phyloP scores from a whole-genome alignment of 2,888 invertebrate species.

The Allacma fusca region DNA sequence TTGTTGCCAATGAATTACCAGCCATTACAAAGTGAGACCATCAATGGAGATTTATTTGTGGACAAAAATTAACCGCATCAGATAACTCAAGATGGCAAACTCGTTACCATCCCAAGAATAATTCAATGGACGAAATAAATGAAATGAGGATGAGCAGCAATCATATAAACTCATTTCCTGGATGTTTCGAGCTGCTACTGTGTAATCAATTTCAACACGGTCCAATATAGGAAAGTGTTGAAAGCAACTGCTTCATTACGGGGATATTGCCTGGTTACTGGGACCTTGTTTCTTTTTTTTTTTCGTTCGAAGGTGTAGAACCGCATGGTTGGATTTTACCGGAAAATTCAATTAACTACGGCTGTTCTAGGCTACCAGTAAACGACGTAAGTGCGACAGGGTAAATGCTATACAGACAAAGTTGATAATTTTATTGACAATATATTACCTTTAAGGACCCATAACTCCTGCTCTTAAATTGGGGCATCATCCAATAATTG shows the following conservation, averaged over 20 bases:
- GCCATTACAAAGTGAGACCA: conserved; percentile 7
- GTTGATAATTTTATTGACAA: conserved; percentile 9
- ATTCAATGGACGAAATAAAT: conserved; percentile 3
- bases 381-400: not conserved
- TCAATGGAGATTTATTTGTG: conserved; percentile 12
- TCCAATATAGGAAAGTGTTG: not conserved
- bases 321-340: conserved; percentile 3
- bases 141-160: conserved; percentile 8
- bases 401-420: not conserved
- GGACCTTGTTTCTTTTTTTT: no score
- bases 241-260: not conserved
- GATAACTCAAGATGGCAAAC: conserved; percentile 12
- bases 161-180: conserved; percentile 12
- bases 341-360: conserved; percentile 7
- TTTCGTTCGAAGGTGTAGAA: not conserved
- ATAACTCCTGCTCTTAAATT: conserved; percentile 51
- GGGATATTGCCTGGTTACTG: no score
- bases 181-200: not conserved
- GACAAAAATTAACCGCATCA: conserved; percentile 7
- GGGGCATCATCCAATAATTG: conserved; percentile 44
- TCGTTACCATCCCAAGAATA: not conserved
- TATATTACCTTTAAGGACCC: conserved; percentile 59
- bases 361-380: not conserved
- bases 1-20: conserved; percentile 1
- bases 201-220: not conserved